Evolutionary conservation across 2,797 vertebrate genomes (phyloP).

Genomic region (Parauchenoglanis punctatus): DNA sequence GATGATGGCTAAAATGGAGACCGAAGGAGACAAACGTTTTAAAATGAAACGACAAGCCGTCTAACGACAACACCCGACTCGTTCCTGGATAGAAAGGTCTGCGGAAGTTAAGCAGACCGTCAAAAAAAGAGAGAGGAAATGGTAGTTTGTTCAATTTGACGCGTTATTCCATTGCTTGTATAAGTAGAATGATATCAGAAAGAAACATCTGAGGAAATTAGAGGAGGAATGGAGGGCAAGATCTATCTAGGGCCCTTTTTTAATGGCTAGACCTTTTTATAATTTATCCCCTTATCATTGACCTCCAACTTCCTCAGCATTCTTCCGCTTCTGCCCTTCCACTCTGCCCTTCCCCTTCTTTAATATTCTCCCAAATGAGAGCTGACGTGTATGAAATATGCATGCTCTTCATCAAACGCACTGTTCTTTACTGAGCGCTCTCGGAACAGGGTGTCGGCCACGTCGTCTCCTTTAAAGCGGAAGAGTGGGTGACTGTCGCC

Average conservation of each 20-base stretch:
- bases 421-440: not conserved
- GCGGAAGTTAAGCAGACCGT: not conserved
- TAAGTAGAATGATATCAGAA: not conserved
- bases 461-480: not conserved
- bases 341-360: constrained; percentile 37
- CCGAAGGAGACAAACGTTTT: not conserved
- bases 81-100: not conserved
- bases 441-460: constrained; percentile 8
- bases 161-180: not conserved
- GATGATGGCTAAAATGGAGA: not conserved
- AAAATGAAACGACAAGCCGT: too few species aligned
- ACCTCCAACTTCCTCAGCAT: constrained; percentile 13
- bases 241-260: not conserved
- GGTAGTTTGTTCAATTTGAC: not conserved
- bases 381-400: constrained; percentile 60
- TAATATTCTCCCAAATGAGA: constrained; percentile 57
- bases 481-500: not conserved
- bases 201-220: not conserved
- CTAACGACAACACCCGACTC: not conserved
- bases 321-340: constrained; percentile 21
- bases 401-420: constrained; percentile 45
- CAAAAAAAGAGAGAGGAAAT: not conserved
- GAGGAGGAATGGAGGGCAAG: constrained; percentile 20
- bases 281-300: constrained; percentile 37
- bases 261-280: constrained; percentile 7